Evolutionary conservation across 2,797 vertebrate species (phyloP).

Genomic region (Ptychobarbus kaznakovi): DNA sequence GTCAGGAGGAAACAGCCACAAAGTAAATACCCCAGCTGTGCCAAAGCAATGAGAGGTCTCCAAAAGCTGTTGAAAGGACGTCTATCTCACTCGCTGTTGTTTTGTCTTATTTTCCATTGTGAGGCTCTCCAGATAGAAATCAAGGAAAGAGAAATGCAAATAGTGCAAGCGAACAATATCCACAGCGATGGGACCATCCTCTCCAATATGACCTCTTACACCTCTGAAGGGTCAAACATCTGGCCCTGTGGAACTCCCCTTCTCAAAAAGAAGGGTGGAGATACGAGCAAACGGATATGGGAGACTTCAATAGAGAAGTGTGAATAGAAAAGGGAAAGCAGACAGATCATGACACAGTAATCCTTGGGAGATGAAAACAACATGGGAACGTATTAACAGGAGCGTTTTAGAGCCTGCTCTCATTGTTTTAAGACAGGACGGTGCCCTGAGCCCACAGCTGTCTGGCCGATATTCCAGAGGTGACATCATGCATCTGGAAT

Average conservation of each 20-base stretch:
- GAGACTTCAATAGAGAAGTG: conserved; percentile 39
- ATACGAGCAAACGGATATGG: conserved; percentile 23
- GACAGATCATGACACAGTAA: conserved; percentile 40
- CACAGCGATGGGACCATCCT: conserved; percentile 40
- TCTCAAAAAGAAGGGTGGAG: conserved; percentile 75
- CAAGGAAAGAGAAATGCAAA: conserved; percentile 57
- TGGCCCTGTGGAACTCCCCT: conserved; percentile 67
- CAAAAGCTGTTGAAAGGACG: conserved; percentile 17
- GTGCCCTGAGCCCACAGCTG: conserved; percentile 49
- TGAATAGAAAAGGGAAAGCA: conserved; percentile 37
- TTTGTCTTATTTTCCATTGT: conserved; percentile 44
- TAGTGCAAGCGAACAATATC: conserved; percentile 51
- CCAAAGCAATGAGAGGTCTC: conserved; percentile 21
- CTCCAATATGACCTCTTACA: conserved; percentile 64
- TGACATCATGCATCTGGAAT: conserved; percentile 41
- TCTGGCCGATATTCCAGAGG: conserved; percentile 27
- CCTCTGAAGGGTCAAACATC: conserved; percentile 57
- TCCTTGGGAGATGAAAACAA: conserved; percentile 39
- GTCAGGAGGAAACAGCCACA: conserved; percentile 34
- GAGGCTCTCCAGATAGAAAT: conserved; percentile 44
- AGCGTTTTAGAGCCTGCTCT: conserved; percentile 8
- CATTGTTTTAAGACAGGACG: conserved; percentile 12
- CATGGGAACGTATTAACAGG: conserved; percentile 36
- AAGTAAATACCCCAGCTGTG: conserved; percentile 36
- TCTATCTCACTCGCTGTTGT: conserved; percentile 20